Conservation (phyloP, 2,113 vertebrate genomes). For the Pristiophorus japonicus region DNA sequence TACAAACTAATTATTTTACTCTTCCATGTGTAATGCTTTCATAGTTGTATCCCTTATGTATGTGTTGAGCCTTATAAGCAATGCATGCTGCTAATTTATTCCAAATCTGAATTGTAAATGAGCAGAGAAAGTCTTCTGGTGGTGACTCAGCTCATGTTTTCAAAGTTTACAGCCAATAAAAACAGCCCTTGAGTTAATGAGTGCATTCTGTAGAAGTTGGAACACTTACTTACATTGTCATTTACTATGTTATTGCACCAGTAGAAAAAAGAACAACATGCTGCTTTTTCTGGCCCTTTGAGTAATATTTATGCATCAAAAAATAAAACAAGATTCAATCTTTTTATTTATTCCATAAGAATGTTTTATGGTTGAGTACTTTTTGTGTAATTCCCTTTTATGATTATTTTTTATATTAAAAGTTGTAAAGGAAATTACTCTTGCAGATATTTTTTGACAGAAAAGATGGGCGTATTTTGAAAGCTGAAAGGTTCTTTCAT, state of each 20-base stretch:
- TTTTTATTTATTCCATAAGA: not conserved
- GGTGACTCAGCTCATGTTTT: not conserved
- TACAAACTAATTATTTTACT: not conserved
- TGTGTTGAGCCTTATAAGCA: not conserved
- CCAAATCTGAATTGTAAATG: not conserved
- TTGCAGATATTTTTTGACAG: not conserved
- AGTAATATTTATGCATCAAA: not conserved
- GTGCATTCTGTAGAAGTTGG: not conserved
- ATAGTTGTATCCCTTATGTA: not conserved
- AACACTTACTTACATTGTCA: not conserved
- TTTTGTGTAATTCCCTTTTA: not conserved
- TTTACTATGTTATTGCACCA: not conserved
- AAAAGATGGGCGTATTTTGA: not conserved
- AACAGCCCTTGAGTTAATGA: not conserved
- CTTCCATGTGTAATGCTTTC: not conserved
- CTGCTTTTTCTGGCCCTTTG: not conserved
- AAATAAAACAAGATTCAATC: not conserved
- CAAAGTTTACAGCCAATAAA: not conserved
- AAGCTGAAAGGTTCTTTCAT: constrained; percentile 29
- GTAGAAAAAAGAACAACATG: not conserved
- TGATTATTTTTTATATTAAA: not conserved
- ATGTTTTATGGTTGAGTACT: not conserved
- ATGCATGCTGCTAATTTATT: not conserved
- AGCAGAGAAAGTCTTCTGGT: constrained; percentile 3
- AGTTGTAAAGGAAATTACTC: not conserved